These are phyloP conservation scores for Gobiocypris rarus DNA, from an alignment of 2,113 vertebrate species.

Conservation along the genomic window DNA sequence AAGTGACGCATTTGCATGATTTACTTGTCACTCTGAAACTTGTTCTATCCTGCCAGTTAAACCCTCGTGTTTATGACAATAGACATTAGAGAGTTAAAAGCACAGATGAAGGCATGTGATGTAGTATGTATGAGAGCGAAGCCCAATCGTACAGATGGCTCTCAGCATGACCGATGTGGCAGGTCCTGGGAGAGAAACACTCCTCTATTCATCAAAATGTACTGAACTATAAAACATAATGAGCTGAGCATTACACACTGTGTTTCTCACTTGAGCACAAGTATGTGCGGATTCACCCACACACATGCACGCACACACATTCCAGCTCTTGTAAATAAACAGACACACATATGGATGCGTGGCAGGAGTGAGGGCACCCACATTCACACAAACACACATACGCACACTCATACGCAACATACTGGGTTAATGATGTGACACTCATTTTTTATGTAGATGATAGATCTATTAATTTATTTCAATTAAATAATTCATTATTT, in stretches of 20 bases:
- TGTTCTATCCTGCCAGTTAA: not conserved
- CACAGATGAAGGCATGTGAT: constrained; percentile 32
- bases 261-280: constrained; percentile 32
- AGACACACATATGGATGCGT: constrained; percentile 20
- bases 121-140: constrained; percentile 32
- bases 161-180: constrained; percentile 49
- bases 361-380: constrained; percentile 35
- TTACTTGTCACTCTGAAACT: not conserved
- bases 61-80: not conserved
- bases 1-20: not conserved
- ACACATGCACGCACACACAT: constrained; percentile 52
- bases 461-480: not conserved
- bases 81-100: not conserved
- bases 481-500: not conserved
- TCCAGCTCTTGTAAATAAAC: constrained; percentile 28
- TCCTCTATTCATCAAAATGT: constrained; percentile 39
- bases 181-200: constrained; percentile 47
- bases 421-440: not conserved
- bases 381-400: constrained; percentile 9
- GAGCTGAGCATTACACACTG: constrained; percentile 40
- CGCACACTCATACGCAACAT: not conserved
- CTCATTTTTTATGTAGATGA: not conserved
- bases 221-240: constrained; percentile 55
- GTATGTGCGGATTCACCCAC: constrained; percentile 12
- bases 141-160: constrained; percentile 51